Conservation (phyloP, 2,113 vertebrate genomes). For the Syngnathoides biaculeatus region DNA sequence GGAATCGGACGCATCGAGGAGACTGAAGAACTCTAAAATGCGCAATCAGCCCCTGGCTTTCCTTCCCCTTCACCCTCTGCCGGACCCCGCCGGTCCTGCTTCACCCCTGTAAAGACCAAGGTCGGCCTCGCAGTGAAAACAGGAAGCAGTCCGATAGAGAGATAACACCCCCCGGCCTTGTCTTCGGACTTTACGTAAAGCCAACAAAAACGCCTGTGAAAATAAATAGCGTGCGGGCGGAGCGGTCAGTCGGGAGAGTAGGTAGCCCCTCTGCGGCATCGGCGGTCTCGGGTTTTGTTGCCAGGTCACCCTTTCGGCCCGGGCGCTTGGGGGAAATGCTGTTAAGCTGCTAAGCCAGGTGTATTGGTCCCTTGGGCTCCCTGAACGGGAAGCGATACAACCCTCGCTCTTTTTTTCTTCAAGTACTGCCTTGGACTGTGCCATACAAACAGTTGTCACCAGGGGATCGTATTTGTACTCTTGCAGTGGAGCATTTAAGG, state of each 20-base stretch:
- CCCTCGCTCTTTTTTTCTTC: constrained; percentile 37
- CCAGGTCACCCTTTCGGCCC: constrained; percentile 65
- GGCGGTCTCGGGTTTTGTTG: constrained; percentile 71
- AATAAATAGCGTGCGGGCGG: constrained; percentile 66
- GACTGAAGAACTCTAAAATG: constrained; percentile 4
- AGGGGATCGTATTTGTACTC: neutral
- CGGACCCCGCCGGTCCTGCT: constrained; percentile 74
- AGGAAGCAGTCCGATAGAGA: constrained; percentile 89
- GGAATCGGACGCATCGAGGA: neutral
- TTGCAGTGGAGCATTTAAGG: neutral
- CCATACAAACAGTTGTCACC: constrained; percentile 19
- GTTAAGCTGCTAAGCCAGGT: constrained; percentile 79
- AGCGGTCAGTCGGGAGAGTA: constrained; percentile 54
- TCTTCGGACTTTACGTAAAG: constrained; percentile 71
- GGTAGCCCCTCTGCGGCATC: constrained; percentile 60
- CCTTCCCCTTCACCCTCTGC: constrained; percentile 78
- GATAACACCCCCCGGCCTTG: constrained; percentile 76
- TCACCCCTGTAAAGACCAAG: constrained; percentile 80
- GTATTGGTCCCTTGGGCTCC: constrained; percentile 73
- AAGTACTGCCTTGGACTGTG: constrained; percentile 34
- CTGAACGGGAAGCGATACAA: constrained; percentile 71
- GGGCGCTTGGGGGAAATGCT: constrained; percentile 70
- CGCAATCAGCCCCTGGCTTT: constrained; percentile 80
- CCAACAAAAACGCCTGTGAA: constrained; percentile 68
- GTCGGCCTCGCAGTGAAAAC: constrained; percentile 87